Evolutionary conservation across 64 coral and sea anemone genomes (phyloP).

Genomic region (Pocillopora verrucosa): DNA sequence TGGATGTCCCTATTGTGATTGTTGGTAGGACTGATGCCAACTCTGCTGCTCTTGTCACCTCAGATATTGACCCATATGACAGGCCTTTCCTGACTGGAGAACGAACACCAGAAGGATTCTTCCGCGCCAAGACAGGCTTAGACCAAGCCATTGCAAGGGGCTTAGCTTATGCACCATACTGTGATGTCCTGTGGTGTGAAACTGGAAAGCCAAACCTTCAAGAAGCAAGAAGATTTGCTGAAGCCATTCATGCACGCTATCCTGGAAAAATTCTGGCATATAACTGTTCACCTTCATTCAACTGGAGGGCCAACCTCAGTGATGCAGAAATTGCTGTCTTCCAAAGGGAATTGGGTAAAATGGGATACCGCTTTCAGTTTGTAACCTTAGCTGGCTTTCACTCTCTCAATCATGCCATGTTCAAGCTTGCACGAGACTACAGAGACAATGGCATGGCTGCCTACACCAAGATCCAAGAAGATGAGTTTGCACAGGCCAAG

Average conservation of each 20-base stretch:
- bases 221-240: slow-evolving; percentile 93
- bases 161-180: slow-evolving; percentile 95
- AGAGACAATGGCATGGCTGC: slow-evolving; percentile 86
- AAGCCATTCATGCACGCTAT: slow-evolving; percentile 92
- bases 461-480: slow-evolving; percentile 95
- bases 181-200: slow-evolving; percentile 98
- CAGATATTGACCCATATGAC: slow-evolving; percentile 92
- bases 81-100: slow-evolving; percentile 93
- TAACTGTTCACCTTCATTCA: slow-evolving; percentile 99
- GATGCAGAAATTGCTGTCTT: slow-evolving; percentile 93
- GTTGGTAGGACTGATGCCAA: slow-evolving; percentile 97
- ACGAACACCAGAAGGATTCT: slow-evolving; percentile 94
- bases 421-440: slow-evolving; percentile 96
- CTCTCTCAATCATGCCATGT: slow-evolving; percentile 95
- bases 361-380: slow-evolving; percentile 99
- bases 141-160: slow-evolving; percentile 95
- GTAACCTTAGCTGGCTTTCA: slow-evolving; percentile 97
- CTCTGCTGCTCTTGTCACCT: slow-evolving; percentile 89
- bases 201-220: slow-evolving; percentile 94
- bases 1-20: slow-evolving; percentile 88
- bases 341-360: slow-evolving; percentile 84
- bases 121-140: slow-evolving; percentile 72
- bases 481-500: slow-evolving; percentile 92
- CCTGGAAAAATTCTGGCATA: slow-evolving; percentile 96
- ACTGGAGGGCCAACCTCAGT: slow-evolving; percentile 96